Percentiles rank a stretch among this genome's conserved stretches.
Evolutionary conservation across 92 coral and sea anemone species (phyloP).

Genomic region (Micromussa lordhowensis): DNA sequence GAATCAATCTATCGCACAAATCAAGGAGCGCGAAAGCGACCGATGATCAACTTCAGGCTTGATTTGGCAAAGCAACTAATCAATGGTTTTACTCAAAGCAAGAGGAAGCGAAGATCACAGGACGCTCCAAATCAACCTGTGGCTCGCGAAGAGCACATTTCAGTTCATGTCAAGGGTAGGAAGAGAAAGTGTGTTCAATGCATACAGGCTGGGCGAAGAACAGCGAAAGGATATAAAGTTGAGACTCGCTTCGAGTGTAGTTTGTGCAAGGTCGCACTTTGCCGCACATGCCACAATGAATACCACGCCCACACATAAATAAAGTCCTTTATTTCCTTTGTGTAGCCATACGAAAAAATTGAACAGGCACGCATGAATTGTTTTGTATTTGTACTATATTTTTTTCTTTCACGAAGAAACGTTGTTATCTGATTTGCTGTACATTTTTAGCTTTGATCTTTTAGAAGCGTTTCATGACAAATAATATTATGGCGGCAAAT

Average conservation of each 20-base stretch:
- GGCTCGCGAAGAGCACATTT: too few species aligned
- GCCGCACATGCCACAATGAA: conserved; percentile 25
- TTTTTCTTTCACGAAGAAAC: background rate
- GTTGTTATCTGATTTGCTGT: conserved; percentile 4
- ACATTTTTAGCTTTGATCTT: conserved; percentile 8
- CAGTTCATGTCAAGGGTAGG: conserved; percentile 38
- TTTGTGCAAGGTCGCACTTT: conserved; percentile 53
- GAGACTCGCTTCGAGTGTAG: conserved; percentile 7
- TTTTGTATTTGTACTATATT: background rate
- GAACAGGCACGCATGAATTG: background rate
- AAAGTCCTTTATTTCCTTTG: background rate
- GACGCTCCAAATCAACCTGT: background rate
- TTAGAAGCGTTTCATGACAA: background rate
- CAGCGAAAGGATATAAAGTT: conserved; percentile 47
- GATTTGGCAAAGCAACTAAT: conserved; percentile 34
- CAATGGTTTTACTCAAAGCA: conserved; percentile 41
- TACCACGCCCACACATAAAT: conserved; percentile 1
- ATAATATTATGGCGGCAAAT: conserved; percentile 10
- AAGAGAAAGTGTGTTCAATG: conserved; percentile 57
- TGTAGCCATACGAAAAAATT: background rate
- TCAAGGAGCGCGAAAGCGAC: background rate
- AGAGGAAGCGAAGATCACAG: conserved; percentile 5
- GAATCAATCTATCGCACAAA: background rate
- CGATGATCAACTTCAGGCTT: conserved; percentile 6
- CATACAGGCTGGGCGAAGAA: conserved; percentile 37